phyloP scores from a whole-genome alignment of 2,888 invertebrate species.

The Drosophila kambysellisi region DNA sequence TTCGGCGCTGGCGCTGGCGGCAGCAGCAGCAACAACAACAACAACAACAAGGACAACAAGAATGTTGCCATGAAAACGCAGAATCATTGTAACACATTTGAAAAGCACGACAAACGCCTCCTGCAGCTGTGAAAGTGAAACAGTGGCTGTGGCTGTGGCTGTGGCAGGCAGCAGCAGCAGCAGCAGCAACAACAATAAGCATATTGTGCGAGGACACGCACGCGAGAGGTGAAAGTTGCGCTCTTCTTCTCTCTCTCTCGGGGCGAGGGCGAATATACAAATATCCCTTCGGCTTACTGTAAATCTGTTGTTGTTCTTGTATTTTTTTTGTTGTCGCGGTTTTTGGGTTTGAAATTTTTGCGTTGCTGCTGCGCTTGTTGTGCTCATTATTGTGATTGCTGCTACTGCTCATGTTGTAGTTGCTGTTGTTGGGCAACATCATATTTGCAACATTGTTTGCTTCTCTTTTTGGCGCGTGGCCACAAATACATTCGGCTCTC shows the following conservation, averaged over 20 bases:
- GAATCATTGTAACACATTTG: slow-evolving; percentile 70
- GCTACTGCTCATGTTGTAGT: slow-evolving; percentile 33
- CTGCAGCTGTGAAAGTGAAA: slow-evolving; percentile 70
- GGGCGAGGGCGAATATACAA: slow-evolving; percentile 32
- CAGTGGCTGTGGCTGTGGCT: slow-evolving; percentile 34
- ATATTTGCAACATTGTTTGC: slow-evolving; percentile 70
- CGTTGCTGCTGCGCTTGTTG: slow-evolving; percentile 30
- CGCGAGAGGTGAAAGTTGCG: slow-evolving; percentile 66
- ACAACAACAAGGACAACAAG: slow-evolving; percentile 17
- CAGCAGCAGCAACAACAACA: slow-evolving; percentile 10
- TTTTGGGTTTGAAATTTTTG: slow-evolving; percentile 38
- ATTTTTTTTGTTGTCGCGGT: slow-evolving; percentile 40
- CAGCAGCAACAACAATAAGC: slow-evolving; percentile 57
- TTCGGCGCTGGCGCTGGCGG: slow-evolving; percentile 36
- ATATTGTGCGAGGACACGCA: slow-evolving; percentile 71
- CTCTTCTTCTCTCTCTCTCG: slow-evolving; percentile 28
- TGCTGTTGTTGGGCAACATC: slow-evolving; percentile 24
- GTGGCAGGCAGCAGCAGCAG: slow-evolving; percentile 5
- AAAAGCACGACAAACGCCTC: slow-evolving; percentile 15
- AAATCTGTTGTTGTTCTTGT: slow-evolving; percentile 3
- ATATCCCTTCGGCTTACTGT: slow-evolving; percentile 49
- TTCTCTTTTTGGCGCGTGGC: slow-evolving; percentile 72
- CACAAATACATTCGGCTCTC: slow-evolving; percentile 34
- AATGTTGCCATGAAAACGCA: slow-evolving; percentile 74
- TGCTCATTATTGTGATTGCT: slow-evolving; percentile 34